Base-by-base conservation (phyloP, 1,140 invertebrate species). In the Bombus confusus region DNA sequence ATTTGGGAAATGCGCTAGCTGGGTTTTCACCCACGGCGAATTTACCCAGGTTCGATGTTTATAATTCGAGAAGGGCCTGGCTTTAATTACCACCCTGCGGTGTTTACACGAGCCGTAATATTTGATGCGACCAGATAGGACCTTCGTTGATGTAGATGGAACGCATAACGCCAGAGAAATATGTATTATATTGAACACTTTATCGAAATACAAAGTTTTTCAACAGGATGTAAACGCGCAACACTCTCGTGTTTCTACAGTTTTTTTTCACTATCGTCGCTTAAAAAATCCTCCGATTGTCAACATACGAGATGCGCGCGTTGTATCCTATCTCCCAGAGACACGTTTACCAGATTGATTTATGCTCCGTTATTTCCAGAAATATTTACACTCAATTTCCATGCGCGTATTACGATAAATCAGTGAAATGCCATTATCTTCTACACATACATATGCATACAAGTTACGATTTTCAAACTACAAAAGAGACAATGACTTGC, bases 51-150 rank as follows among this genome's bases (percentile, higher is more conserved):
- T 37, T 41, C 41, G 47, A 41, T 68, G 76, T 80, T 80, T 85
- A 83, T 83, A 77, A 83, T 83, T 78, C 47, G 62, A 72, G 66
- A 85, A 85, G 83, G 69, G 25, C 43, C 66, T 41, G 52, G 69
- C 77, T 85, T 85, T 85, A 85, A 80, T 85, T 80, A 85, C 83
- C 83, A 66, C 59, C 69, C 76, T 80, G 57, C 68, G 66, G 68
- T 85, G 83, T 85, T 85, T 80, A 85, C 77, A 73, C 59, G 71
- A 85, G 68, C 59, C 41, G 74, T 78, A 84, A 85, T 80, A 80
- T 74, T 85, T 73, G 83, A 85, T 80, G 59, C 31, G 15, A 71
- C 34, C 41, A 80, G 78, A 85, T 73, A 78, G 80, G 31, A 68
- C 52, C 72, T 52, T 39, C 80, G 72, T 75, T 66, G 59, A 68